Base-by-base conservation (phyloP, 2,797 vertebrate genomes). In the Hippoglossus hippoglossus region DNA sequence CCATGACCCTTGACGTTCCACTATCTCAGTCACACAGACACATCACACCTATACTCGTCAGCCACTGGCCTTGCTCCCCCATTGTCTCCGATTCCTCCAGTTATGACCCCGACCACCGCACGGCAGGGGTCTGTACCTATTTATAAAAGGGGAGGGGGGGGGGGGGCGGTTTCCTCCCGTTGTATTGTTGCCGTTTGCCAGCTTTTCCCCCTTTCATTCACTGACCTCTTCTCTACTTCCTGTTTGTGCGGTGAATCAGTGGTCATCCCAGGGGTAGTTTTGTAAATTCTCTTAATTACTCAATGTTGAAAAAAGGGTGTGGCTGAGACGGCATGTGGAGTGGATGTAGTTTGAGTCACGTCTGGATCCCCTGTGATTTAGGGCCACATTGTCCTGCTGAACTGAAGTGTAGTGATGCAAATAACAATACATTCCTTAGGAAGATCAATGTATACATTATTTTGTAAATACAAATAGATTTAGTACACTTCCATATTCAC, bases 201-300 rank as follows among this genome's bases (percentile, higher is more conserved):
- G 80, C 55, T 55, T 91, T 95, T 95, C 94, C 94, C 93, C 81
- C 59, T 88, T 89, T 91, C 90, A 91, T 94, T 93, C 69, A 89
- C 82, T 86, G 87, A 93, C 91, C 90, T 92, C 92, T 92, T 93
- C 91, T 92, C 88, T 69, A 87, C 88, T 94, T 95, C 95, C 95
- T 95, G 95, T 95, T 95, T 95, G 92, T 87, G 88, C 26, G 51
- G 74, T 63, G 28, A 71, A 63, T 67, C 74, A 64, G 44, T 82
- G 81, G 73, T 86, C 85, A 91, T 87, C 80, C 67, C 63, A 34
- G 59, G 62, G 75, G 71, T 83, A 81, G 63, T 86, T 85, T 83
- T 51, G 80, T 76, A 86, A 81, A 83, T 81, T 73, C 28, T 80
- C 68, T 75, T 77, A 79, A 87, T 91, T 80, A 67, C 58, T 54